A percentile compares a stretch with the other conserved stretches of the same genome.
phyloP scores from a whole-genome alignment of 1,140 invertebrate genomes.

The Lanistes nyassanus region DNA sequence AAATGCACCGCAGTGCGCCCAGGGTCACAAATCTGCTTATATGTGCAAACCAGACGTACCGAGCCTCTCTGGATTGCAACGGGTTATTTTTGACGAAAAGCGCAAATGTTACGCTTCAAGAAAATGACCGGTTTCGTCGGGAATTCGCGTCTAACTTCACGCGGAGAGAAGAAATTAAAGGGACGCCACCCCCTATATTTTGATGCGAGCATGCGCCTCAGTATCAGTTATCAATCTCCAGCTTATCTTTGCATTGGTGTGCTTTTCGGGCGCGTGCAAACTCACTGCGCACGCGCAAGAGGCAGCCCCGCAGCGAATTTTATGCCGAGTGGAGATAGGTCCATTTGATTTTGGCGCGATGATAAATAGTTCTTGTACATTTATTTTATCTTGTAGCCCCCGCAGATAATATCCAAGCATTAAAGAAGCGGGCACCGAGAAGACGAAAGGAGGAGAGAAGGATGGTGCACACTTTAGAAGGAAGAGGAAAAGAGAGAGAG shows the following conservation, averaged over 20 bases:
- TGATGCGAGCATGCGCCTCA: slow-evolving; percentile 11
- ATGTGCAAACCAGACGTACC: background rate
- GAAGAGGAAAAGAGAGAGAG: background rate
- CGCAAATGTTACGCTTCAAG: background rate
- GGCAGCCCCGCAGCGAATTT: slow-evolving; percentile 23
- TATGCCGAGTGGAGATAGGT: slow-evolving; percentile 20
- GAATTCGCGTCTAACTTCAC: background rate
- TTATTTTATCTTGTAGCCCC: slow-evolving; percentile 26
- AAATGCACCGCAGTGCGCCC: too few relatives aligned
- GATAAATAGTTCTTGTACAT: slow-evolving; percentile 23
- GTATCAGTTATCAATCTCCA: slow-evolving; percentile 20
- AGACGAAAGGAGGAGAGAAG: background rate
- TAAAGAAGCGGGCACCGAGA: slow-evolving; percentile 1
- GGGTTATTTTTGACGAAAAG: background rate
- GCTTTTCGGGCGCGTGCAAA: slow-evolving; percentile 18
- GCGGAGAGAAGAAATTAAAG: background rate
- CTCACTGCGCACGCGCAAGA: slow-evolving; percentile 19
- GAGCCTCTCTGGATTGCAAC: background rate
- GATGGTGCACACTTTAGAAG: background rate
- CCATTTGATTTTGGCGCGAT: slow-evolving; percentile 24
- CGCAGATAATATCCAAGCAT: slow-evolving; percentile 20
- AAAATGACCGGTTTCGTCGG: background rate
- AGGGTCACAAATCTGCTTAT: background rate
- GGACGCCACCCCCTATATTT: slow-evolving; percentile 1
- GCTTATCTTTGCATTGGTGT: slow-evolving; percentile 6